These are phyloP conservation scores for Drosophila saltans DNA, from an alignment of 1,140 invertebrate genomes.

Conservation along the genomic window DNA sequence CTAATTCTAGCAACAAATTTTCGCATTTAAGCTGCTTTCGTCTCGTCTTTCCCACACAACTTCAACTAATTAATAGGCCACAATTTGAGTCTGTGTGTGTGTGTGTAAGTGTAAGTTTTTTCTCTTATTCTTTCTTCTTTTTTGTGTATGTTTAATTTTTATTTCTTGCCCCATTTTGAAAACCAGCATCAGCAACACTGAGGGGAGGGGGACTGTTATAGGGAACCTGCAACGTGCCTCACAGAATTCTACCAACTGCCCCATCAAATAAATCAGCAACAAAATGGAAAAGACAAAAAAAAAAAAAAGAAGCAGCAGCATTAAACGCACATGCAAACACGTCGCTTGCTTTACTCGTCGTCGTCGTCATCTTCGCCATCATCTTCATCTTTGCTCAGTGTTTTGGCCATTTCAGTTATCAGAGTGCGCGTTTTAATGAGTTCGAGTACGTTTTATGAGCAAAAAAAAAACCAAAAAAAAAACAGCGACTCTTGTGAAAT, in stretches of 20 bases:
- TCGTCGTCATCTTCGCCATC: slow-evolving; percentile 25
- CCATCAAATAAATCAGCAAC: slow-evolving; percentile 74
- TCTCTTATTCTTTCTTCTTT: background rate
- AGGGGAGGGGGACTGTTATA: background rate
- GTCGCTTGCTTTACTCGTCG: slow-evolving; percentile 37
- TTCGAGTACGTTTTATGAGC: slow-evolving; percentile 81
- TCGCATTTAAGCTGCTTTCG: background rate
- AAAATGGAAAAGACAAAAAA: background rate
- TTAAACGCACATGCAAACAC: slow-evolving; percentile 73
- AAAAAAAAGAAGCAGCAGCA: slow-evolving; percentile 16
- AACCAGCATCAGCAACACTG: slow-evolving; percentile 10
- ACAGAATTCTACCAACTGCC: slow-evolving; percentile 43
- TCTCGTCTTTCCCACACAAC: slow-evolving; percentile 46
- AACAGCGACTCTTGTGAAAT: slow-evolving; percentile 24
- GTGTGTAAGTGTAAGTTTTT: background rate
- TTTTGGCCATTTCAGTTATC: slow-evolving; percentile 75
- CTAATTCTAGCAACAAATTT: background rate
- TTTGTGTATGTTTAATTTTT: slow-evolving; percentile 9
- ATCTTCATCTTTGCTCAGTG: slow-evolving; percentile 34
- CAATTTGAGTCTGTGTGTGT: slow-evolving; percentile 26
- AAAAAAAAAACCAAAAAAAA: slow-evolving; percentile 66
- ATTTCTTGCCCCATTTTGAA: slow-evolving; percentile 7
- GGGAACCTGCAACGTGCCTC: slow-evolving; percentile 10
- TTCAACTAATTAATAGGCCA: slow-evolving; percentile 48
- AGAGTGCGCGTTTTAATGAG: slow-evolving; percentile 81